A percentile compares a stretch with the other conserved stretches of the same genome.
These are phyloP conservation scores for Leptatherina wallacei DNA, from an alignment of 2,797 vertebrate species.

Conservation along the genomic window DNA sequence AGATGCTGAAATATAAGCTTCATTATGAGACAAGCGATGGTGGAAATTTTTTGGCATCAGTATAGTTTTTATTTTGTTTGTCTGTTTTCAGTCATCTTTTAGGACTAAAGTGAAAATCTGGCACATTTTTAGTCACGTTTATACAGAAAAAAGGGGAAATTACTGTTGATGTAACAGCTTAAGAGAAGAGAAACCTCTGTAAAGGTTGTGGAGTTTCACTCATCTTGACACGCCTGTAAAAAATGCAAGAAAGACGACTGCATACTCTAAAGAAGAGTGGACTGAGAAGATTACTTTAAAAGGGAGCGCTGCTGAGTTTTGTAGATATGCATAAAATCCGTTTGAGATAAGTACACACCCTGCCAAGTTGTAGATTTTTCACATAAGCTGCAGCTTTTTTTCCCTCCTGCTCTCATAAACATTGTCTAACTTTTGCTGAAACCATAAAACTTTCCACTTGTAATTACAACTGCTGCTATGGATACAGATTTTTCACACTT, in stretches of 20 bases:
- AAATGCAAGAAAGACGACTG: not conserved
- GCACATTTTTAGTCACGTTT: no score
- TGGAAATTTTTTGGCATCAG: not conserved
- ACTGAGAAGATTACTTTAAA: slow-evolving; percentile 3
- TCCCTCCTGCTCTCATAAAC: not conserved
- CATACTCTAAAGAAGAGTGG: not conserved
- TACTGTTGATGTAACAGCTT: not conserved
- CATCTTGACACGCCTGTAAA: not conserved
- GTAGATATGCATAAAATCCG: slow-evolving; percentile 2
- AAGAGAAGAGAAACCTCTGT: not conserved
- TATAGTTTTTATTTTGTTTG: not conserved
- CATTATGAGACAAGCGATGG: not conserved
- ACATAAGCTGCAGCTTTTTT: not conserved
- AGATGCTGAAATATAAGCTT: not conserved
- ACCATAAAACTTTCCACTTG: not conserved
- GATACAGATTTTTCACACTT: not conserved
- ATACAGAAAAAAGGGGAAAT: no score
- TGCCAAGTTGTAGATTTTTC: slow-evolving; percentile 2
- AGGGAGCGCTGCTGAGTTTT: not conserved
- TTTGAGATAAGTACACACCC: not conserved
- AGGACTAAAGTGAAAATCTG: not conserved
- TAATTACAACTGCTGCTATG: not conserved
- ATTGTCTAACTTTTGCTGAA: not conserved
- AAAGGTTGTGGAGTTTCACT: not conserved
- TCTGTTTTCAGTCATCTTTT: not conserved